Conservation (phyloP, 2,113 vertebrate genomes). For the Serinus canaria region DNA sequence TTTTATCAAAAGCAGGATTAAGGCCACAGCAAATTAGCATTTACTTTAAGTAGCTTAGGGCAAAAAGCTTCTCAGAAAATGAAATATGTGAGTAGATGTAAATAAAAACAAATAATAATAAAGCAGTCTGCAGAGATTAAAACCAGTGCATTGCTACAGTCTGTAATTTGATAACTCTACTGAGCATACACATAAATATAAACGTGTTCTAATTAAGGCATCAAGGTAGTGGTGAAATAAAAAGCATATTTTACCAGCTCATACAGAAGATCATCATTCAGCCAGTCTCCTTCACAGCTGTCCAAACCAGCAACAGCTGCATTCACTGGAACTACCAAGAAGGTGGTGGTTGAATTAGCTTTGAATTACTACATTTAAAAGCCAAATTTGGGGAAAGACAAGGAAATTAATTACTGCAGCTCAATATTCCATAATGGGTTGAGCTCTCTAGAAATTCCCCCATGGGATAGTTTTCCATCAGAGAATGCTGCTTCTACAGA, state of each 20-base stretch:
- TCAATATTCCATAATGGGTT: not conserved
- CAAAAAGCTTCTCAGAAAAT: not conserved
- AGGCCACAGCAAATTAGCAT: not conserved
- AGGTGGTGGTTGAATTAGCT: not conserved
- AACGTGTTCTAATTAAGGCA: not conserved
- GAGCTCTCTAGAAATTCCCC: not conserved
- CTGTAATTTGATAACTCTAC: not conserved
- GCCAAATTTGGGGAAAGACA: not conserved
- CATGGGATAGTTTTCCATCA: not conserved
- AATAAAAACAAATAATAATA: not conserved
- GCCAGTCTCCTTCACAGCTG: rapidly evolving
- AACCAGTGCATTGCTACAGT: not conserved
- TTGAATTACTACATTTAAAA: not conserved
- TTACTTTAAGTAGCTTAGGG: not conserved
- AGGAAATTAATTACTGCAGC: not conserved
- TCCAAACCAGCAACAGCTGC: not conserved
- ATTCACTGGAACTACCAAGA: not conserved
- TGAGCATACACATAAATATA: not conserved
- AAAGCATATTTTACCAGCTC: not conserved
- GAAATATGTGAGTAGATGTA: not conserved
- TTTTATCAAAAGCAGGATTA: not conserved
- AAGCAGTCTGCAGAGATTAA: not conserved
- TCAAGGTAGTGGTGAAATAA: not conserved
- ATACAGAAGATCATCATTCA: not conserved
- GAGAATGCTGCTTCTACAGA: not conserved